Percentiles rank a stretch among this genome's conserved stretches.
phyloP scores from a whole-genome alignment of 2,797 vertebrate genomes.

The Poliocrania exsul region DNA sequence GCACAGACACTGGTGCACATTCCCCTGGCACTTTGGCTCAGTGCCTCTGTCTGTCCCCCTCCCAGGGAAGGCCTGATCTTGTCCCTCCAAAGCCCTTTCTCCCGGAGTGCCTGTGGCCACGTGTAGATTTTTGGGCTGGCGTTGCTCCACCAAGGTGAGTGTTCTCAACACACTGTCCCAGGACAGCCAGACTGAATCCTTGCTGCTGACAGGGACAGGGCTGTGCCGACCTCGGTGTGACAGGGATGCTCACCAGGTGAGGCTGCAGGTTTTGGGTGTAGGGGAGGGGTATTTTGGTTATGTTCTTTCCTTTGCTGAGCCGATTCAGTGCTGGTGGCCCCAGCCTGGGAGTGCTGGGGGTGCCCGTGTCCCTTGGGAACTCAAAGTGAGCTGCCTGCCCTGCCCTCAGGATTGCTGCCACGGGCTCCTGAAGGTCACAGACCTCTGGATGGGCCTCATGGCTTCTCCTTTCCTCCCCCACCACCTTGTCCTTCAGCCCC shows the following conservation, averaged over 20 bases:
- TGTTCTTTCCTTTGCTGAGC: neutral
- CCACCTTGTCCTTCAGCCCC: neutral
- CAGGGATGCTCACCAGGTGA: fast-evolving
- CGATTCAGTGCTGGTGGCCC: fast-evolving
- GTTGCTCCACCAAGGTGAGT: neutral
- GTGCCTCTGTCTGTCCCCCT: neutral
- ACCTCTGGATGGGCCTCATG: neutral
- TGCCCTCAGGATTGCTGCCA: neutral
- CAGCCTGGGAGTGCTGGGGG: fast-evolving
- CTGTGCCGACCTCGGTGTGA: fast-evolving
- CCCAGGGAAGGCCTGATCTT: neutral
- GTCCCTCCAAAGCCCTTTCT: neutral
- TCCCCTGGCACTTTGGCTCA: neutral
- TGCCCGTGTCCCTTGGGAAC: neutral
- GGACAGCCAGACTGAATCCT: neutral
- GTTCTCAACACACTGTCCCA: neutral
- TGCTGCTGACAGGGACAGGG: fast-evolving
- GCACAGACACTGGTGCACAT: neutral
- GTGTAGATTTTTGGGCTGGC: neutral
- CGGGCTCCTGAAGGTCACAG: slow-evolving; percentile 29
- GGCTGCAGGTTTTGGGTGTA: neutral
- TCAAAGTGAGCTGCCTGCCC: neutral
- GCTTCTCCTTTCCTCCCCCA: neutral
- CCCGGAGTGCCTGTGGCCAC: fast-evolving
- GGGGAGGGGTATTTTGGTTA: neutral